These are phyloP conservation scores for Picathartes gymnocephalus DNA, from an alignment of 2,113 vertebrate species.

Conservation along the genomic window DNA sequence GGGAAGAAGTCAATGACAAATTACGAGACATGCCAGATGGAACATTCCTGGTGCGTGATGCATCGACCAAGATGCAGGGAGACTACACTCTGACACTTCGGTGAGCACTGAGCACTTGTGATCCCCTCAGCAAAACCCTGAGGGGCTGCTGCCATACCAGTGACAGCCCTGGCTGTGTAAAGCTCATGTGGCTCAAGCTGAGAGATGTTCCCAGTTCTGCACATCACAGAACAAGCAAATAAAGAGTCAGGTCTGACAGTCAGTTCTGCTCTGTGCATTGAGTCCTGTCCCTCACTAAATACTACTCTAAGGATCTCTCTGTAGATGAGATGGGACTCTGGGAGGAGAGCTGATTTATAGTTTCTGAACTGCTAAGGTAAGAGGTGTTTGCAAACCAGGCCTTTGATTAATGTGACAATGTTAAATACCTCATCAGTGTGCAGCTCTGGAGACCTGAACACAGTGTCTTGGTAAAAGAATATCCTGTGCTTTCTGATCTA, in stretches of 20 bases:
- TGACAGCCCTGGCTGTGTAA: neutral
- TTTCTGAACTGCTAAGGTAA: neutral
- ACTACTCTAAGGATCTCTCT: neutral
- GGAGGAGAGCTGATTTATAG: neutral
- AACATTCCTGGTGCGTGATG: conserved; percentile 92
- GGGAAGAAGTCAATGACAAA: conserved; percentile 96
- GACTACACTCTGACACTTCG: conserved; percentile 91
- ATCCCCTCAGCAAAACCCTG: neutral
- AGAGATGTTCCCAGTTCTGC: neutral
- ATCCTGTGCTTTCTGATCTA: neutral
- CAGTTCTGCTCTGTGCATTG: neutral
- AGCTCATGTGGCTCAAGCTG: neutral
- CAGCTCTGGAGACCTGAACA: neutral
- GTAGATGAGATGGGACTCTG: neutral
- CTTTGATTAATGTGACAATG: neutral
- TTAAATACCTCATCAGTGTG: neutral
- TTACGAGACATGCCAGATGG: conserved; percentile 90
- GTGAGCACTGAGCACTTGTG: conserved; percentile 60
- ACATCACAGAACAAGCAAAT: neutral
- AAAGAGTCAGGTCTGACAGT: neutral
- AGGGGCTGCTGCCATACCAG: neutral
- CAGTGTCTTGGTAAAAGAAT: neutral
- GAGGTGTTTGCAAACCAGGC: neutral
- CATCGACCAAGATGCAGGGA: conserved; percentile 92
- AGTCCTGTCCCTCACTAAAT: neutral